Base-by-base conservation (phyloP, 53 echinoderm and acorn worm genomes). In the Echinometra lucunter region DNA sequence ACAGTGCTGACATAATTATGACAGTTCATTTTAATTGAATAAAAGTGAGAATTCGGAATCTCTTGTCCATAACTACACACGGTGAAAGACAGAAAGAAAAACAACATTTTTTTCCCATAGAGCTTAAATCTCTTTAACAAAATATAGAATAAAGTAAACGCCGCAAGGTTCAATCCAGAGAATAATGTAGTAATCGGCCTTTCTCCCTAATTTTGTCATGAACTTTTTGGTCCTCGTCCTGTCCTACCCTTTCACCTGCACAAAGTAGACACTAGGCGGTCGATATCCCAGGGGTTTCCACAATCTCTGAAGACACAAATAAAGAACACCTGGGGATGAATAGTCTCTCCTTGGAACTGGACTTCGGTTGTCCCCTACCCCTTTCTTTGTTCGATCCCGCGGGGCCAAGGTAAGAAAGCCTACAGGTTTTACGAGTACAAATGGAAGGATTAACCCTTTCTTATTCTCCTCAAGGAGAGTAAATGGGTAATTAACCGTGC, bases 291-390 rank as follows among this genome's bases (percentile, higher is more conserved):
- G 37, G 78, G n/a, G 78, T 78, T 78, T 78, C 9, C 78, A 78
- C 78, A 40, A 37, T 78, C 78, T 78, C 66, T 5, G 40, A 78
- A 37, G 78, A 78, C 40, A 78, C 27, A 78, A 38, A 78, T 3
- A 78, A 37, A 40, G 40, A 78, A 78, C 78, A 78, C 37, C 78
- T 78, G 37, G 40, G 17, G 37, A 37, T 78, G 38, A n/a, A 78
- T 40, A 78, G 78, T 38, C 78, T 78, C 78, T 78, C 78, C 40
- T 78, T 78, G 78, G 40, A 78, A 78, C 78, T 78, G 78, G 78
- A 78, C 78, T 78, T 78, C 78, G 40, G 5, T 78, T 78, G 78
- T 78, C 78, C 78, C 78, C 40, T 78, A 0, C 7, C 40, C 78
- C 15, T 37, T 78, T 37, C 78, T 78, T 78, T 78, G 78, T 78